phyloP scores from a whole-genome alignment of 2,888 invertebrate species.

The Rhodophaea formosa region DNA sequence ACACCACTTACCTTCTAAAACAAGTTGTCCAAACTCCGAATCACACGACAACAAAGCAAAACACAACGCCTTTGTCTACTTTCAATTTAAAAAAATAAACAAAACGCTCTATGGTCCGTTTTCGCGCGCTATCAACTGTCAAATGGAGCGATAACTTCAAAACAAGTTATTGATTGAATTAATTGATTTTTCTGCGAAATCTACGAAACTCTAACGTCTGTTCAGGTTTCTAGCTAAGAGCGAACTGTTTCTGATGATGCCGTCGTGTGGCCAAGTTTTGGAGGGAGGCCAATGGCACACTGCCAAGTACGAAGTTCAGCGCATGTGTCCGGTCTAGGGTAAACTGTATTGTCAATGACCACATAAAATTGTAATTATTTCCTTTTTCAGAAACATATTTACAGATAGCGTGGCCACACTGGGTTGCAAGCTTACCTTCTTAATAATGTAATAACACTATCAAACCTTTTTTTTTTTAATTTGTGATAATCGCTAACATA shows the following conservation, averaged over 20 bases:
- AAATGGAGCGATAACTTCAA: slow-evolving; percentile 15
- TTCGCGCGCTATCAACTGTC: slow-evolving; percentile 25
- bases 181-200: slow-evolving; percentile 26
- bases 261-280: slow-evolving; percentile 44
- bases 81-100: slow-evolving; percentile 17
- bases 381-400: background rate
- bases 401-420: too few species aligned
- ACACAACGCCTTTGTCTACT: slow-evolving; percentile 37
- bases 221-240: slow-evolving; percentile 47
- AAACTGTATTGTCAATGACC: slow-evolving; percentile 19
- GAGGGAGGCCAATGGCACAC: slow-evolving; percentile 69
- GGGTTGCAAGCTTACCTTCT: too few species aligned
- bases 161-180: slow-evolving; percentile 14
- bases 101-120: slow-evolving; percentile 16
- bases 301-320: slow-evolving; percentile 80
- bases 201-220: slow-evolving; percentile 46
- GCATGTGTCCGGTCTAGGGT: slow-evolving; percentile 44
- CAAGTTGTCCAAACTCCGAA: slow-evolving; percentile 36
- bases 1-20: slow-evolving; percentile 39
- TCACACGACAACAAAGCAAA: slow-evolving; percentile 28
- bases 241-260: slow-evolving; percentile 50
- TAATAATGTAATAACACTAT: too few species aligned
- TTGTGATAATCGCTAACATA: too few species aligned
- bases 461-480: too few species aligned
- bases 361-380: background rate